phyloP scores from a whole-genome alignment of 2,888 invertebrate genomes.

The Acrobasis consociella region DNA sequence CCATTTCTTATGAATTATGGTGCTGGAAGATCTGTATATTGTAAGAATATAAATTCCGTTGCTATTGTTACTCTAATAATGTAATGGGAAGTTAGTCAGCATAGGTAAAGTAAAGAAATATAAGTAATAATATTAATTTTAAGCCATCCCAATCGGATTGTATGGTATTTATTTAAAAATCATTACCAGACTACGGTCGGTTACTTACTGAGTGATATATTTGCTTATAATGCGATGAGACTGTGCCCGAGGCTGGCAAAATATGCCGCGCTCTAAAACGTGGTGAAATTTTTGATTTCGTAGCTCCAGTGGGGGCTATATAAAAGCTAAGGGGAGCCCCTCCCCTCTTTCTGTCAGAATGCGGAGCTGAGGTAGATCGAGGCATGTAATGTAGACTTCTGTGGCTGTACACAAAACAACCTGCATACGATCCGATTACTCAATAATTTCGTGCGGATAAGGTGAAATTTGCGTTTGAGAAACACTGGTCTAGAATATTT shows the following conservation, averaged over 20 bases:
- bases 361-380: no score
- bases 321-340: no score
- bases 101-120: slow-evolving; percentile 40
- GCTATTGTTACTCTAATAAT: slow-evolving; percentile 40
- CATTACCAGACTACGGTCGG: background rate
- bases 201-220: no score
- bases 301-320: no score
- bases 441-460: slow-evolving; percentile 35
- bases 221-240: no score
- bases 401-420: background rate
- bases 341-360: no score
- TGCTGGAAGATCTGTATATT: slow-evolving; percentile 78
- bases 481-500: slow-evolving; percentile 72
- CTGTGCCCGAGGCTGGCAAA: no score
- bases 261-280: no score
- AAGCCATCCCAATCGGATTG: slow-evolving; percentile 51
- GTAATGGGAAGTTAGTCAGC: slow-evolving; percentile 53
- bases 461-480: slow-evolving; percentile 62
- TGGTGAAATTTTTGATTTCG: no score
- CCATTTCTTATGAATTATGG: slow-evolving; percentile 59
- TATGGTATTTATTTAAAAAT: slow-evolving; percentile 34
- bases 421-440: slow-evolving; percentile 44
- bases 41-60: slow-evolving; percentile 47
- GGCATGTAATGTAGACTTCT: no score
- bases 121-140: slow-evolving; percentile 47